Evolutionary conservation across 2,113 vertebrate genomes (phyloP).

Genomic region (Garra rufa): DNA sequence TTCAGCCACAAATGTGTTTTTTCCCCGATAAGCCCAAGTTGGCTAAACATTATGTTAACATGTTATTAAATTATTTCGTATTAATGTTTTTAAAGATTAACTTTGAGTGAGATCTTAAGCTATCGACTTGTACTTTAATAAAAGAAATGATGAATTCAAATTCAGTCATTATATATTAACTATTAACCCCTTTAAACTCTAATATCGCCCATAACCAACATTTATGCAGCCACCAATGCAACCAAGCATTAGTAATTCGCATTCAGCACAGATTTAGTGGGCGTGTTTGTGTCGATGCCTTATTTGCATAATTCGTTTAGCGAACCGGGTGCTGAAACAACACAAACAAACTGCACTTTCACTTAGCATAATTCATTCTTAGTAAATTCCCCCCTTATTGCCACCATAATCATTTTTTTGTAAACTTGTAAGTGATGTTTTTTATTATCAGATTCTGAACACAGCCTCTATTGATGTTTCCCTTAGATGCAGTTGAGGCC

Average conservation of each 20-base stretch:
- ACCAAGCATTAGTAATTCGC: neutral
- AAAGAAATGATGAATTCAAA: neutral
- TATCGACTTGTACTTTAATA: neutral
- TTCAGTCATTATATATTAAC: neutral
- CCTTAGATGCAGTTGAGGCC: conserved; percentile 7
- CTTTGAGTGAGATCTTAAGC: neutral
- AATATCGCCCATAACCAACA: neutral
- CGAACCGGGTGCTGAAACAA: neutral
- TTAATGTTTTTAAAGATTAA: neutral
- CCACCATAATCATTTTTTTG: neutral
- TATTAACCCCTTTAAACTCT: neutral
- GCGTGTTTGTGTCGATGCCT: neutral
- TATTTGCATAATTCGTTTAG: conserved; percentile 3
- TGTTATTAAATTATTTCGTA: neutral
- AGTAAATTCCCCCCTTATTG: conserved; percentile 8
- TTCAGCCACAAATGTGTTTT: too few relatives aligned
- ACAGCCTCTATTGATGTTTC: neutral
- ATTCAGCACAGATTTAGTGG: neutral
- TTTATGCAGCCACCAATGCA: neutral
- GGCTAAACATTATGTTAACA: neutral
- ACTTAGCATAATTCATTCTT: conserved; percentile 2
- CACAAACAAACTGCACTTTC: conserved; percentile 7
- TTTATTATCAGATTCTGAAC: conserved; percentile 11
- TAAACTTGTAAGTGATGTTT: conserved; percentile 5
- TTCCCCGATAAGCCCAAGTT: too few relatives aligned